Base-by-base conservation (phyloP, 2,888 invertebrate genomes). In the Xestia xanthographa region DNA sequence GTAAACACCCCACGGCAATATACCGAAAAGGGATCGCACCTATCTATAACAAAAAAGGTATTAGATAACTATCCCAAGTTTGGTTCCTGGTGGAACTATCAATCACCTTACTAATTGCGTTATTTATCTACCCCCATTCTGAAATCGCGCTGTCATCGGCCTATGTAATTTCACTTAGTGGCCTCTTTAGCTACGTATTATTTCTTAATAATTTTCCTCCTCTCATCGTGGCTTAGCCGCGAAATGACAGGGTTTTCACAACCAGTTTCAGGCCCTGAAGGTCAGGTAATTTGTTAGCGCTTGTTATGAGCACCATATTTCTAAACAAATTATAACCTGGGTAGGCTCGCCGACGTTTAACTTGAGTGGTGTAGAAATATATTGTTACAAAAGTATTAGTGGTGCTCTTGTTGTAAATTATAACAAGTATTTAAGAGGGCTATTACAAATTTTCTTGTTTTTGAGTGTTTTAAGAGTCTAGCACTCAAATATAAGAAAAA, bases 121-220 rank as follows among this genome's bases (percentile, higher is more conserved):
- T 95, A 95, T 95, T 94, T 95, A 94, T 94, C 93, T 94, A 94
- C 93, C 91, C 92, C 89, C 86, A 83, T 91, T 89, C 91, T 88
- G 91, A 93, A 94, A 92, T 87, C 85, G 94, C 94, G 89, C 84
- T 93, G 94, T 95, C 95, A 95, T 94, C 94, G 89, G 86, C 90
- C 93, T 92, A 92, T 94, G 94, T 95, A 94, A 95, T 95, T 94
- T 94, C 93, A 93, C 93, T 94, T 94, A 95, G 94, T 93, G 92
- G 90, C 90, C 91, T 92, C 91, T 91, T 93, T 90, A 91, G 88
- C 83, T 82, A 78, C 87, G 88, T 91, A 92, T 93, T 93, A 92
- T 92, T 92, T 91, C 89, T 89, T 91, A 91, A 92, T 92, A 90
- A 90, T 91, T 91, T 91, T 88, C 79, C 87, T 90, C 91, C 77